Percentiles rank a stretch among this genome's conserved stretches.
phyloP scores from a whole-genome alignment of 1,140 invertebrate genomes.

The Cyphomyrmex costatus region DNA sequence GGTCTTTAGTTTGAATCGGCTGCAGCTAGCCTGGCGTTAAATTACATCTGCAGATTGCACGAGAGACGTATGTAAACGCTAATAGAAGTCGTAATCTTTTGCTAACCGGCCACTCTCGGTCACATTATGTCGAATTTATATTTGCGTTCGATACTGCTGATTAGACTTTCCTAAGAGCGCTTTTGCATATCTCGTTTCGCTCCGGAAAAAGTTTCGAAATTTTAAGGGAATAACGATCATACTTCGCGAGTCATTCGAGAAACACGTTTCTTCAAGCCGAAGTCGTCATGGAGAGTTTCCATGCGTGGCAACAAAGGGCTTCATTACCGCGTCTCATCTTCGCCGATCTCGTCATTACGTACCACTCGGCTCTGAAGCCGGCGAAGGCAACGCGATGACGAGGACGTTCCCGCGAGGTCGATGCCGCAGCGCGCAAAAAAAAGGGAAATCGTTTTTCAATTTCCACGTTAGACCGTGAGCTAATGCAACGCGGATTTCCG shows the following conservation, averaged over 20 bases:
- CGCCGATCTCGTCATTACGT: constrained; percentile 50
- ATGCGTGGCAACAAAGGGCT: constrained; percentile 40
- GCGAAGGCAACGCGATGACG: constrained; percentile 25
- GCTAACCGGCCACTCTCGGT: background rate
- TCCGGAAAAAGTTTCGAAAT: background rate
- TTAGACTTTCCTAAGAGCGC: background rate
- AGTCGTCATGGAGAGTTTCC: constrained; percentile 14
- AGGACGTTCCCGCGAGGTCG: constrained; percentile 21
- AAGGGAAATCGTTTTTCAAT: constrained; percentile 46
- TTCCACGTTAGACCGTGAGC: background rate
- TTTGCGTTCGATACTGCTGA: constrained; percentile 1
- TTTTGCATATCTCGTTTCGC: background rate
- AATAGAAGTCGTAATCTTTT: constrained; percentile 14
- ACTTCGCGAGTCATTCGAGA: background rate
- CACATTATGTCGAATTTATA: constrained; percentile 16
- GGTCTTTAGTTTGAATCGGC: constrained; percentile 7
- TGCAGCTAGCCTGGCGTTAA: constrained; percentile 5
- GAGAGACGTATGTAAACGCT: background rate
- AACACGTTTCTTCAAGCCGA: background rate
- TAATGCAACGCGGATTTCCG: background rate
- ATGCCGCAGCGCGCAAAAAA: background rate
- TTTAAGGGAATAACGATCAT: background rate
- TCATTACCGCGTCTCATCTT: constrained; percentile 46
- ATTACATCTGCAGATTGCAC: constrained; percentile 6
- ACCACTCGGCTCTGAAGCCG: constrained; percentile 9